These are phyloP conservation scores for Leucopternis melanops DNA, from an alignment of 2,113 vertebrate species.

Conservation along the genomic window DNA sequence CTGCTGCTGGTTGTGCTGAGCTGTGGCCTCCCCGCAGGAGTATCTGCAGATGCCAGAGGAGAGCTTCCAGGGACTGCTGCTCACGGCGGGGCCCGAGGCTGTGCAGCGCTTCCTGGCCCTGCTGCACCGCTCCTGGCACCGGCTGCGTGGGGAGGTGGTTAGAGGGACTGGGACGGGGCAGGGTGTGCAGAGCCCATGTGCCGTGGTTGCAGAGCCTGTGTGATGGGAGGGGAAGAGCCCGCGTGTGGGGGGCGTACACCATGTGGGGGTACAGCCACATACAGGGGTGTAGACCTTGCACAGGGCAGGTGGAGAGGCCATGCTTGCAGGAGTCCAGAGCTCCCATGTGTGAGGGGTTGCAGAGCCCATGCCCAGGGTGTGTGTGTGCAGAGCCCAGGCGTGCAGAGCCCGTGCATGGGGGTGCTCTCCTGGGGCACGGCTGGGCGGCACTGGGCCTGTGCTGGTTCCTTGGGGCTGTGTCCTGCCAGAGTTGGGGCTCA, in stretches of 20 bases:
- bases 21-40: slow-evolving; percentile 58
- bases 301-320: neutral
- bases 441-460: no score
- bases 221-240: neutral
- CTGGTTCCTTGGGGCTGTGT: neutral
- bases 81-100: slow-evolving; percentile 81
- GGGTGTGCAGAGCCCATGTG: neutral
- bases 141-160: slow-evolving; percentile 71
- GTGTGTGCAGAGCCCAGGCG: neutral
- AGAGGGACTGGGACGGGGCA: neutral
- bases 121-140: slow-evolving; percentile 81
- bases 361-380: neutral
- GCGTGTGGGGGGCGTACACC: no score
- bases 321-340: neutral
- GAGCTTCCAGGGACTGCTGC: slow-evolving; percentile 79
- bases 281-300: neutral
- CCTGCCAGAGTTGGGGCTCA: neutral
- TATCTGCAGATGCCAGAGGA: slow-evolving; percentile 82
- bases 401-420: neutral
- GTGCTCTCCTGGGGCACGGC: neutral
- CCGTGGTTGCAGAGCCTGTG: neutral
- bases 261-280: no score
- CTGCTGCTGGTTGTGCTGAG: neutral
- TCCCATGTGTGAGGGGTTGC: neutral
- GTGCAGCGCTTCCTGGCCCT: slow-evolving; percentile 80